These are phyloP conservation scores for Carduelis carduelis DNA, from an alignment of 2,797 vertebrate genomes.

Conservation along the genomic window DNA sequence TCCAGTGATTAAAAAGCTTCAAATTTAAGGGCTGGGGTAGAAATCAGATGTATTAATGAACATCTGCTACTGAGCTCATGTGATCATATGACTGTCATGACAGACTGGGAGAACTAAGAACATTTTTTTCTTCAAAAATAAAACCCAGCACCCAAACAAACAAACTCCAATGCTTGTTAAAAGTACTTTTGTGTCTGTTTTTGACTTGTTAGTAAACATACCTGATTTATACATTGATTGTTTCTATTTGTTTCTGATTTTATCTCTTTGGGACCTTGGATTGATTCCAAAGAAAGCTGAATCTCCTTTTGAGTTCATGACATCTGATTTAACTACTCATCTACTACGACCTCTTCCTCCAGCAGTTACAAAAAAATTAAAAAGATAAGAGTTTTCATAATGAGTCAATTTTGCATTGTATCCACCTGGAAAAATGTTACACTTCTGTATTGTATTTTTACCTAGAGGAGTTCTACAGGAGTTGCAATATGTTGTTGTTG, in stretches of 20 bases:
- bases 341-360: background rate
- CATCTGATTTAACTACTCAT: background rate
- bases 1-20: background rate
- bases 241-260: background rate
- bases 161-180: background rate
- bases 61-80: background rate
- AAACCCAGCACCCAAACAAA: background rate
- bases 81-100: background rate
- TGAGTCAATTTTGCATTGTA: background rate
- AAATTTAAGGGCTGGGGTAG: background rate
- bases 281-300: background rate
- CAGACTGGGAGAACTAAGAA: background rate
- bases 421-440: background rate
- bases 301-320: background rate
- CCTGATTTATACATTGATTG: background rate
- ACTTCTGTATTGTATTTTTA: background rate
- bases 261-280: background rate
- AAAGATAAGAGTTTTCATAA: fast-evolving
- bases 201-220: background rate
- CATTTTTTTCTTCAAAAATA: background rate
- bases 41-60: background rate
- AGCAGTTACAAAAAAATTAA: background rate
- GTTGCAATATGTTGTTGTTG: background rate
- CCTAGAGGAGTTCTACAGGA: background rate
- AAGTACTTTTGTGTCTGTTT: background rate